Base-by-base conservation (phyloP, 2,797 vertebrate species). In the Poeciliopsis turneri region DNA sequence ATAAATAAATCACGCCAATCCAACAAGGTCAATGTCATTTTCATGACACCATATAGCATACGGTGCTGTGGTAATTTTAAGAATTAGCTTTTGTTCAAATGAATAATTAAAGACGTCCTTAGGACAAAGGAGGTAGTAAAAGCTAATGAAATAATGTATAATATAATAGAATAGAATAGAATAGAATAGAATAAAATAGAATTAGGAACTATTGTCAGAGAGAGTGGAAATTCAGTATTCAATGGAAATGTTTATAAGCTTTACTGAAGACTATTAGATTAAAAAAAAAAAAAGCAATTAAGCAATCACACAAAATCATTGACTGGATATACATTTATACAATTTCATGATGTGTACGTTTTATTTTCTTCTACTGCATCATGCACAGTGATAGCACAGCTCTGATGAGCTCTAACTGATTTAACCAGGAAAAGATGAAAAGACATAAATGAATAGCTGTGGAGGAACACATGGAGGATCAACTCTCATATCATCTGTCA, bases 371-470 rank as follows among this genome's bases (percentile, higher is more conserved):
- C 76, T 66, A 2, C 77, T 78, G 73, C 47, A 71, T 47, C 73
- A 59, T 49, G 76, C 79, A 72, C 36, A 53, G 78, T 84, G 74
- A 87, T 88, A 76, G 88, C 85, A 80, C 55, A 59, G 75, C 87
- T 92, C 83, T 89, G 88, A 90, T 84, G 81, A 86, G 81, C 76
- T 82, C 76, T 74, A 81, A 72, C 75, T 83, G 81, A 88, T 82
- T 81, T 84, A 86, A 87, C 85, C 86, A 82, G 81, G 81, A 88
- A 87, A 89, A 91, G 88, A 89, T 88, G 83, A 91, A 86, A 84
- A 87, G 84, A 82, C 86, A 87, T 76, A 90, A 92, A 85, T 87
- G 87, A 90, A 83, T 86, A 82, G 83, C 82, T 70, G 78, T 71
- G n/a, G 78, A 90, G 82, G 68, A 87, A 86, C 79, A 84, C 47